Percentiles rank a stretch among this genome's conserved stretches.
These are phyloP conservation scores for Casuarius casuarius DNA, from an alignment of 2,113 vertebrate genomes.

Conservation along the genomic window DNA sequence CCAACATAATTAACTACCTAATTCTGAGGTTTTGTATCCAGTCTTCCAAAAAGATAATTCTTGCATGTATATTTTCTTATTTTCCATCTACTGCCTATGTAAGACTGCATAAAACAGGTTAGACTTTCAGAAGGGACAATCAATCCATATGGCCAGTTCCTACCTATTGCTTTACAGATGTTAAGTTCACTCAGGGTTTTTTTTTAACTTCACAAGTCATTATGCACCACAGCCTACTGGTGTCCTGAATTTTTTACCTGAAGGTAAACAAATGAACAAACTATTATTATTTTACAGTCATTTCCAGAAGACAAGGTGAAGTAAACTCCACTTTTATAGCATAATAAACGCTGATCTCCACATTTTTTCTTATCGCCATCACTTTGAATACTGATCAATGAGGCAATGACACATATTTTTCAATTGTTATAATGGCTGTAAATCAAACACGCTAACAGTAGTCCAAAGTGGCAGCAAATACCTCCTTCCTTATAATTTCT, in stretches of 20 bases:
- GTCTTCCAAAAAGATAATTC: neutral
- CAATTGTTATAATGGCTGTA: neutral
- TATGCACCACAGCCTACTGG: neutral
- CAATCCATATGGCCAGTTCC: neutral
- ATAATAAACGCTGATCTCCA: neutral
- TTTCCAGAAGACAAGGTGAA: neutral
- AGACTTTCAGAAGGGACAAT: neutral
- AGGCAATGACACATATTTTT: slow-evolving; percentile 10
- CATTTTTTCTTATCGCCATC: neutral
- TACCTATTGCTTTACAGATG: neutral
- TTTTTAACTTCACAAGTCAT: neutral
- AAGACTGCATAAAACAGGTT: neutral
- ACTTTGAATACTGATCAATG: slow-evolving; percentile 25
- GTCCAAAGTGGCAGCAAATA: neutral
- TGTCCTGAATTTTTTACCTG: neutral
- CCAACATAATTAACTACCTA: neutral
- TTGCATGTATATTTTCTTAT: neutral
- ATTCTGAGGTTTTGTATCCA: neutral
- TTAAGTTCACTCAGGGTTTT: neutral
- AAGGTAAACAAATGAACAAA: neutral
- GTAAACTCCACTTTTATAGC: neutral
- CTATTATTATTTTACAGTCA: neutral
- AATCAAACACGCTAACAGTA: slow-evolving; percentile 25
- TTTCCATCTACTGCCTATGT: neutral
- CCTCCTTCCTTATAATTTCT: neutral